Evolutionary conservation across 2,113 vertebrate genomes (phyloP).

Genomic region (Corvus hawaiiensis): DNA sequence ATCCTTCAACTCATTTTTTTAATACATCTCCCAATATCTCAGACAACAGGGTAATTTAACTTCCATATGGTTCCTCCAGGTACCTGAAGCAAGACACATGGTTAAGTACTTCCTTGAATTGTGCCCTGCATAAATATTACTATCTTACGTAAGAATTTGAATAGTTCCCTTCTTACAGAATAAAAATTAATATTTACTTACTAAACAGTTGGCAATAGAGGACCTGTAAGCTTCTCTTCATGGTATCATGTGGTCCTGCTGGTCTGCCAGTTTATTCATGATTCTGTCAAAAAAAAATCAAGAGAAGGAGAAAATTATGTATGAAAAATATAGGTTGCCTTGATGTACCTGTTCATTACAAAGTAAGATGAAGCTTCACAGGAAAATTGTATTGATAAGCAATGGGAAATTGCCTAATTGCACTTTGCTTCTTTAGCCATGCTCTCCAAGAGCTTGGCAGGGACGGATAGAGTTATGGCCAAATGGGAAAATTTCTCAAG

Average conservation of each 20-base stretch:
- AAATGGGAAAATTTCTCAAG: background rate
- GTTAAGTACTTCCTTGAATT: background rate
- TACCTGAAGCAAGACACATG: background rate
- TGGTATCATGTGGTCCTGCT: slow-evolving; percentile 98
- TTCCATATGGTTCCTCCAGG: background rate
- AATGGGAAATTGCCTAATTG: background rate
- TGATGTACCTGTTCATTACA: background rate
- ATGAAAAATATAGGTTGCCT: background rate
- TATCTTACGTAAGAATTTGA: background rate
- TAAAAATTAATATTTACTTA: slow-evolving; percentile 72
- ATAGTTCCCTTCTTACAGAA: background rate
- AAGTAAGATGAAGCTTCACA: background rate
- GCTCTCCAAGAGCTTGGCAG: background rate
- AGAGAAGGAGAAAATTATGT: background rate
- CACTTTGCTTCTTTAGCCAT: background rate
- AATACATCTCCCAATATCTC: background rate
- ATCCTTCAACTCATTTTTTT: background rate
- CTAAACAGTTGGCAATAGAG: slow-evolving; percentile 97
- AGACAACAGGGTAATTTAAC: background rate
- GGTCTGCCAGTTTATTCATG: slow-evolving; percentile 97
- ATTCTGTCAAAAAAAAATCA: slow-evolving; percentile 78
- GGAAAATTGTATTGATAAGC: background rate
- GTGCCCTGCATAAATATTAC: background rate
- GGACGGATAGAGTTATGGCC: background rate
- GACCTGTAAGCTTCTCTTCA: slow-evolving; percentile 99